Conservation (phyloP, 2,797 vertebrate genomes). For the Myotis pilosus region DNA sequence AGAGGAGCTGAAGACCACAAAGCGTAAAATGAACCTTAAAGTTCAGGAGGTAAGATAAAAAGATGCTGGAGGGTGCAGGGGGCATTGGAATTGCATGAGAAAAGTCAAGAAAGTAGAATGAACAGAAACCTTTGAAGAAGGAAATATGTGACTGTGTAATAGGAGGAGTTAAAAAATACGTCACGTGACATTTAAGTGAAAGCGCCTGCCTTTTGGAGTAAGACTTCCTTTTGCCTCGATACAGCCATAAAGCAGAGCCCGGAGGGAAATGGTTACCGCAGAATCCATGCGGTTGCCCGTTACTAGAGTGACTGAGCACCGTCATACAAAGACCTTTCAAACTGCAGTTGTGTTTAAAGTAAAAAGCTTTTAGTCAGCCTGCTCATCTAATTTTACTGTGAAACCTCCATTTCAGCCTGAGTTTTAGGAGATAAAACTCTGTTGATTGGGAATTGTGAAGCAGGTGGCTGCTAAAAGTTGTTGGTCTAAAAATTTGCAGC, state of each 20-base stretch:
- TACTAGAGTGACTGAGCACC: not conserved
- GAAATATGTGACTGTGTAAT: not conserved
- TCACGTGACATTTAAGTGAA: not conserved
- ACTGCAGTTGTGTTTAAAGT: not conserved
- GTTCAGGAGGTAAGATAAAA: constrained; percentile 82
- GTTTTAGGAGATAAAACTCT: not conserved
- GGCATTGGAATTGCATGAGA: not conserved
- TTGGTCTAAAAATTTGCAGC: constrained; percentile 12
- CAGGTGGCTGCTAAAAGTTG: not conserved
- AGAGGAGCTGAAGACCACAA: constrained; percentile 83
- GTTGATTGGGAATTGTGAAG: not conserved
- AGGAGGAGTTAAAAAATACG: not conserved
- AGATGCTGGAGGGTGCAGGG: not conserved
- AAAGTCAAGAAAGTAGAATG: not conserved
- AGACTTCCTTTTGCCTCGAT: not conserved
- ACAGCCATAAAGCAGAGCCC: not conserved
- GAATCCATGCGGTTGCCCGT: not conserved
- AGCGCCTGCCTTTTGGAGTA: not conserved
- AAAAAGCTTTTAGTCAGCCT: constrained; percentile 13
- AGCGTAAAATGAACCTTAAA: constrained; percentile 82
- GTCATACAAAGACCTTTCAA: not conserved
- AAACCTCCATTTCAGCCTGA: not conserved
- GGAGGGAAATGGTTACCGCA: not conserved
- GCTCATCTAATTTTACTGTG: not conserved
- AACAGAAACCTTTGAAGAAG: not conserved